phyloP scores from a whole-genome alignment of 2,888 invertebrate species.

The Penaeus monodon region DNA sequence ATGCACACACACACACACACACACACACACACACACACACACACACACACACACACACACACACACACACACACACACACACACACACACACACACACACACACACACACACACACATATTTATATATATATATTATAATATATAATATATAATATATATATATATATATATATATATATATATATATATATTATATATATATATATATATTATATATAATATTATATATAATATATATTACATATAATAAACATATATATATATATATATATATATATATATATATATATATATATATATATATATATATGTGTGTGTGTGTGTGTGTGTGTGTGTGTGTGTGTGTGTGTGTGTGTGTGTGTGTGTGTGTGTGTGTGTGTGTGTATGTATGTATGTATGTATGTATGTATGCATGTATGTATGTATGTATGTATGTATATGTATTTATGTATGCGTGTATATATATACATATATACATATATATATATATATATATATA shows the following conservation, averaged over 20 bases:
- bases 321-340: not conserved
- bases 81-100: no score
- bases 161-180: conserved; percentile 8
- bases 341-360: not conserved
- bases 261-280: conserved; percentile 17
- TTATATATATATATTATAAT: not conserved
- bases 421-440: conserved; percentile 16
- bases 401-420: conserved; percentile 2
- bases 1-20: not conserved
- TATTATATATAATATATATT: conserved; percentile 4
- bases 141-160: no score
- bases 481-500: not conserved
- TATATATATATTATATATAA: conserved; percentile 13
- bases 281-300: conserved; percentile 3
- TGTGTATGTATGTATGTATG: not conserved
- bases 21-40: not conserved
- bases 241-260: not conserved
- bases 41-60: no score
- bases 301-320: not conserved
- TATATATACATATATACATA: conserved; percentile 2
- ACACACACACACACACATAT: not conserved
- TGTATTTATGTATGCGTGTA: not conserved
- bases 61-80: no score
- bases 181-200: not conserved
- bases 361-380: not conserved